phyloP scores from a whole-genome alignment of 2,113 vertebrate species.

The Pelvicachromis taeniatus region DNA sequence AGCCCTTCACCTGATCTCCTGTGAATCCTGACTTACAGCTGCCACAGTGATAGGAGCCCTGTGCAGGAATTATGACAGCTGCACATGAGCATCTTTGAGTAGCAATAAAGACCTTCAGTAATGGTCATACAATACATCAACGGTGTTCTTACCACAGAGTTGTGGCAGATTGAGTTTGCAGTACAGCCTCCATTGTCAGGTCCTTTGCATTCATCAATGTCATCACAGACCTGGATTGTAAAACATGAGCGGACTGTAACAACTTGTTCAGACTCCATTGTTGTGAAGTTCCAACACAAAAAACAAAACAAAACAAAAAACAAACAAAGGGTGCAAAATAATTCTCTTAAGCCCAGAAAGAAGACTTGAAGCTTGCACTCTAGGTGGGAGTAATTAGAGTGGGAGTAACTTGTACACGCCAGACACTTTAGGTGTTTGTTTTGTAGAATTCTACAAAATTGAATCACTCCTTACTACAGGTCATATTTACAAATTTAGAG shows the following conservation, averaged over 20 bases:
- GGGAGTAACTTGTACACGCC: not conserved
- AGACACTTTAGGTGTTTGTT: not conserved
- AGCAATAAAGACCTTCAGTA: not conserved
- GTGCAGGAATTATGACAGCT: not conserved
- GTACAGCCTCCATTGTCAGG: constrained; percentile 84
- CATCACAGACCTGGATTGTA: constrained; percentile 73
- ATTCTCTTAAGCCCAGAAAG: not conserved
- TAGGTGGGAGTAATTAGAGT: not conserved
- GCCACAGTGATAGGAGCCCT: constrained; percentile 93
- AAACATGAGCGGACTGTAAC: not conserved
- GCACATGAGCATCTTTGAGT: not conserved
- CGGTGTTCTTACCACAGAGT: constrained; percentile 83
- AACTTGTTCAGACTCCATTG: not conserved
- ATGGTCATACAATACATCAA: not conserved
- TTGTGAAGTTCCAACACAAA: too few species aligned
- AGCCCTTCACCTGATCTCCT: constrained; percentile 88
- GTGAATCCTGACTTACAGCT: constrained; percentile 86
- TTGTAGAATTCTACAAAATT: not conserved
- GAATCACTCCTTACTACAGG: not conserved
- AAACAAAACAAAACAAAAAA: not conserved
- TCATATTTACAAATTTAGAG: not conserved
- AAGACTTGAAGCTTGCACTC: not conserved
- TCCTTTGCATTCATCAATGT: constrained; percentile 88
- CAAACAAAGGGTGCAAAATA: not conserved
- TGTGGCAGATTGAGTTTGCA: constrained; percentile 87